Evolutionary conservation across 1,140 invertebrate species (phyloP).

Genomic region (Drosophila pectinifera): DNA sequence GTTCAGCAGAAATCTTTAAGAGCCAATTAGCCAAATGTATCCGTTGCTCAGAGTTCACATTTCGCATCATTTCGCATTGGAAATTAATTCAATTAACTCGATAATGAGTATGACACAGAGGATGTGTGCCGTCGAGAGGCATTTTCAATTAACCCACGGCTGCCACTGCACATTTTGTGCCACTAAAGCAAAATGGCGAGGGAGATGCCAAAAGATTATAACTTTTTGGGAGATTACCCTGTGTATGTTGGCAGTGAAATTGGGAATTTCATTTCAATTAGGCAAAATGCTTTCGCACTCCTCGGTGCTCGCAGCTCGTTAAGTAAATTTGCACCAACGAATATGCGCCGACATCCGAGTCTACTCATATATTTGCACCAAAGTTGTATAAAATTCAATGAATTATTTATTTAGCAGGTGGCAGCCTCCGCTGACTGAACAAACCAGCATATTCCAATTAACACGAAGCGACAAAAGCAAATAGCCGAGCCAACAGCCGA

Average conservation of each 20-base stretch:
- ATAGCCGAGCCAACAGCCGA: constrained; percentile 7
- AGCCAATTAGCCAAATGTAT: constrained; percentile 67
- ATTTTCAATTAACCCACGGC: constrained; percentile 22
- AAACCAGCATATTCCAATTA: constrained; percentile 67
- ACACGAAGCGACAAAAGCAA: constrained; percentile 46
- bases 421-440: constrained; percentile 26
- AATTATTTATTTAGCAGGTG: constrained; percentile 78
- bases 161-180: constrained; percentile 39
- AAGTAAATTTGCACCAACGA: constrained; percentile 30
- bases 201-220: constrained; percentile 21
- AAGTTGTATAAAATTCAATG: constrained; percentile 54
- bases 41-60: constrained; percentile 38
- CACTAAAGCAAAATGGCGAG: constrained; percentile 24
- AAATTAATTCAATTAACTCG: constrained; percentile 67
- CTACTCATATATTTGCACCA: constrained; percentile 40
- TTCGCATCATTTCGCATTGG: constrained; percentile 35
- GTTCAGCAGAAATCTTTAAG: constrained; percentile 51
- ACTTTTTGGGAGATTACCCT: constrained; percentile 31
- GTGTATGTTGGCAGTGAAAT: constrained; percentile 17
- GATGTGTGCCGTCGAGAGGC: constrained; percentile 11
- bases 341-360: background rate
- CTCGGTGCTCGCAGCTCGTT: background rate
- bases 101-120: constrained; percentile 47
- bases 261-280: constrained; percentile 45
- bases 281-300: constrained; percentile 14